phyloP scores from a whole-genome alignment of 2,888 invertebrate genomes.

The Colostygia pectinataria region DNA sequence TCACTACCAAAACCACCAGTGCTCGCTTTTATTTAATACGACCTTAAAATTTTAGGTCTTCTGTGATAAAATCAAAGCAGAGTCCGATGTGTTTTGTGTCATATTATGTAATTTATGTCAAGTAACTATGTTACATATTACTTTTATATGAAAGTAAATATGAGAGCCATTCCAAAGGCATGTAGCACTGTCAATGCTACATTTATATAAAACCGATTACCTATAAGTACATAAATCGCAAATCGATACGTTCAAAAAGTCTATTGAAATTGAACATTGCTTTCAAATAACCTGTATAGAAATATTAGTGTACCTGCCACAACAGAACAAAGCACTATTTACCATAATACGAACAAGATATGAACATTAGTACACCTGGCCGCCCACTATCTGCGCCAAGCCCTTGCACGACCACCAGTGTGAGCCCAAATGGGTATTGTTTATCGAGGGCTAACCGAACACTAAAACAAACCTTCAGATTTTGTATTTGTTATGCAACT shows the following conservation, averaged over 20 bases:
- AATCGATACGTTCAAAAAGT: no score
- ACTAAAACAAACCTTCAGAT: constrained; percentile 9
- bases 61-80: constrained; percentile 24
- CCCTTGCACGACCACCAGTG: constrained; percentile 31
- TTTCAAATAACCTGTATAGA: constrained; percentile 6
- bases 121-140: no score
- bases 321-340: constrained; percentile 33
- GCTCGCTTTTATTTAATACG: constrained; percentile 10
- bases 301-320: constrained; percentile 19
- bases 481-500: background rate
- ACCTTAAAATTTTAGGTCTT: constrained; percentile 25
- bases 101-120: no score
- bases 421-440: constrained; percentile 28
- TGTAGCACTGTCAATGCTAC: no score
- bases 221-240: no score
- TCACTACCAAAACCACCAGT: no score
- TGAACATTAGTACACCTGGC: constrained; percentile 23
- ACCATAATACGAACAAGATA: constrained; percentile 36
- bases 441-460: constrained; percentile 23
- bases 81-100: constrained; percentile 12
- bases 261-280: no score
- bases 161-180: no score
- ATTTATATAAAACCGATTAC: no score
- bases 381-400: constrained; percentile 34
- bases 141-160: no score